These are phyloP conservation scores for Ophiodon elongatus DNA, from an alignment of 2,113 vertebrate species.

Conservation along the genomic window DNA sequence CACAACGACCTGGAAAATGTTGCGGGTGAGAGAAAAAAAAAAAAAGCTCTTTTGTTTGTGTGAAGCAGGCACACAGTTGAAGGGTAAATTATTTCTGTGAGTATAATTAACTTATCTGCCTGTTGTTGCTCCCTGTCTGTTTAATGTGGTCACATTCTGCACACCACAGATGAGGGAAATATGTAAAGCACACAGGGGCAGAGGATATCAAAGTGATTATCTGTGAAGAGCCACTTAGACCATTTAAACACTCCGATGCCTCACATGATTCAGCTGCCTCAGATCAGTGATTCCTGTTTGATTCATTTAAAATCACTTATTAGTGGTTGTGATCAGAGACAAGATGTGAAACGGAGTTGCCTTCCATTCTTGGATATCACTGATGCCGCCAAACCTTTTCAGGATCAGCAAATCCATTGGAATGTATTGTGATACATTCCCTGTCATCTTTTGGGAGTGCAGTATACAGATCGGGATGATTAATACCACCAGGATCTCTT, in stretches of 20 bases:
- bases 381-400: neutral
- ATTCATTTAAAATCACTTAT: constrained; percentile 32
- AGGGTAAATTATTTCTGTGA: neutral
- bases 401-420: neutral
- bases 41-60: neutral
- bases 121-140: neutral
- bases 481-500: neutral
- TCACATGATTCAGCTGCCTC: constrained; percentile 29
- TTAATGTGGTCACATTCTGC: constrained; percentile 30
- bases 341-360: constrained; percentile 13
- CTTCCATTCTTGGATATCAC: neutral
- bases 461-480: neutral
- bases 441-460: neutral
- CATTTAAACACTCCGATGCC: constrained; percentile 37
- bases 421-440: neutral
- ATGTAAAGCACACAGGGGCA: constrained; percentile 23
- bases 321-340: constrained; percentile 22
- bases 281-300: constrained; percentile 13
- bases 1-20: no score
- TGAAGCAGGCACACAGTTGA: neutral
- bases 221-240: constrained; percentile 35
- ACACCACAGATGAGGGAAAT: constrained; percentile 34
- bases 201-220: constrained; percentile 22
- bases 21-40: no score
- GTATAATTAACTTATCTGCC: neutral